Conservation (phyloP, 2,113 vertebrate species). For the Galemys pyrenaicus region DNA sequence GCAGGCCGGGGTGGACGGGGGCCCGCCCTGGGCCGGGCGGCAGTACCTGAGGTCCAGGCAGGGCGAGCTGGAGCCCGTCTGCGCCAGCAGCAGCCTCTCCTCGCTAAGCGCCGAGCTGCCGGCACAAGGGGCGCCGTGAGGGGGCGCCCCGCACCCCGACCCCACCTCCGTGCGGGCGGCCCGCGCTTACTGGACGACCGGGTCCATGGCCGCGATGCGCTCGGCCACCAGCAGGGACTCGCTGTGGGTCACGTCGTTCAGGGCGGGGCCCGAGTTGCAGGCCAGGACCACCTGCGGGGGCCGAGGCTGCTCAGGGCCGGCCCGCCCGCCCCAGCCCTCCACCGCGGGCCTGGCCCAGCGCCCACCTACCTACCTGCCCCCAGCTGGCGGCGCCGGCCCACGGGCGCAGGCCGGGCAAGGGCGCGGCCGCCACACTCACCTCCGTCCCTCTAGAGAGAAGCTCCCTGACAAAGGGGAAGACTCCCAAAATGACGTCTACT, state of each 20-base stretch:
- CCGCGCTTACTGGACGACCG: constrained; percentile 90
- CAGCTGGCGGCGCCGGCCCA: neutral
- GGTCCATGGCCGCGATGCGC: constrained; percentile 94
- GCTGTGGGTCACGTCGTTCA: constrained; percentile 96
- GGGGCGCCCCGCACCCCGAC: rapidly evolving
- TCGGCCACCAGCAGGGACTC: constrained; percentile 95
- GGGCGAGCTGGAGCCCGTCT: constrained; percentile 97
- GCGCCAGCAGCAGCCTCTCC: constrained; percentile 91
- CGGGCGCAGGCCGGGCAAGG: constrained; percentile 31
- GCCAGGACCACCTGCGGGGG: constrained; percentile 93
- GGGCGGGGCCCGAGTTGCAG: constrained; percentile 96
- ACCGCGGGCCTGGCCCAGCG: neutral
- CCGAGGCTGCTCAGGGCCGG: neutral
- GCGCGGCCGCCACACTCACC: constrained; percentile 83
- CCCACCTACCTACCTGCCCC: constrained; percentile 53
- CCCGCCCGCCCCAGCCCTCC: rapidly evolving
- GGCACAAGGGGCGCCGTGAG: neutral
- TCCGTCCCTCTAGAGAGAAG: constrained; percentile 97
- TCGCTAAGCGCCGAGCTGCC: constrained; percentile 89
- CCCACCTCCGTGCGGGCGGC: rapidly evolving
- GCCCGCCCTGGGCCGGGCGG: too few species aligned
- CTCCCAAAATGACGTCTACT: constrained; percentile 98
- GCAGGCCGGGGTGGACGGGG: rapidly evolving
- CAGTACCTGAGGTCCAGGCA: constrained; percentile 96
- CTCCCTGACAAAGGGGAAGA: constrained; percentile 99